Evolutionary conservation across 2,888 invertebrate species (phyloP).

Genomic region (Hypolimnas misippus): DNA sequence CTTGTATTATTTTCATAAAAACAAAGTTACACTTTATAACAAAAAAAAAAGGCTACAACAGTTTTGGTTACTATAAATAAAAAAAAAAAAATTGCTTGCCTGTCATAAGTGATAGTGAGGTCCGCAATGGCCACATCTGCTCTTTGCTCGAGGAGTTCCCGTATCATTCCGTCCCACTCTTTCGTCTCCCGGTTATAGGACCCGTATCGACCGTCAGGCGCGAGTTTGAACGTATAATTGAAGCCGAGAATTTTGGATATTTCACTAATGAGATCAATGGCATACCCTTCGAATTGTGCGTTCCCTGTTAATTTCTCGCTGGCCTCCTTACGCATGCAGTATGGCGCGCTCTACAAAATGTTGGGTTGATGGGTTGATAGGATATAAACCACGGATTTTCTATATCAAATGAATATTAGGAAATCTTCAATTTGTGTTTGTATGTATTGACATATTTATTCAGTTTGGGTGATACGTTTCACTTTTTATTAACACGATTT

Average conservation of each 20-base stretch:
- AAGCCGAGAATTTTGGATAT: constrained; percentile 94
- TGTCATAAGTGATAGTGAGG: constrained; percentile 97
- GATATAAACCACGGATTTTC: no score
- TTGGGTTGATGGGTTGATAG: no score
- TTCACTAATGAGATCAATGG: constrained; percentile 96
- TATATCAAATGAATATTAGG: no score
- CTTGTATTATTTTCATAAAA: no score
- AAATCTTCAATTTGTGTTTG: no score
- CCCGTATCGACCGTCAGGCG: constrained; percentile 94
- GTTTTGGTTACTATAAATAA: no score
- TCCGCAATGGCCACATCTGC: constrained; percentile 98
- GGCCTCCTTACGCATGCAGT: constrained; percentile 96
- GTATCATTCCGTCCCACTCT: constrained; percentile 96
- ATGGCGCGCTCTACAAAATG: constrained; percentile 92
- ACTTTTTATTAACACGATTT: no score
- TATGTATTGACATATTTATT: no score
- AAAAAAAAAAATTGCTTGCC: no score
- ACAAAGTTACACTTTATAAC: no score
- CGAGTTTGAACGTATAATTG: constrained; percentile 93
- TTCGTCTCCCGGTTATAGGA: constrained; percentile 91
- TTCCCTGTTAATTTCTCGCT: constrained; percentile 93
- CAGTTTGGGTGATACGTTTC: no score
- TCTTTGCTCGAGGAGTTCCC: constrained; percentile 93
- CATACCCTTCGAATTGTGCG: constrained; percentile 97
- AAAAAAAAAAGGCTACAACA: no score